Percentiles rank a stretch among this genome's conserved stretches.
These are phyloP conservation scores for Stercorarius parasiticus DNA, from an alignment of 2,113 vertebrate genomes.

Conservation along the genomic window DNA sequence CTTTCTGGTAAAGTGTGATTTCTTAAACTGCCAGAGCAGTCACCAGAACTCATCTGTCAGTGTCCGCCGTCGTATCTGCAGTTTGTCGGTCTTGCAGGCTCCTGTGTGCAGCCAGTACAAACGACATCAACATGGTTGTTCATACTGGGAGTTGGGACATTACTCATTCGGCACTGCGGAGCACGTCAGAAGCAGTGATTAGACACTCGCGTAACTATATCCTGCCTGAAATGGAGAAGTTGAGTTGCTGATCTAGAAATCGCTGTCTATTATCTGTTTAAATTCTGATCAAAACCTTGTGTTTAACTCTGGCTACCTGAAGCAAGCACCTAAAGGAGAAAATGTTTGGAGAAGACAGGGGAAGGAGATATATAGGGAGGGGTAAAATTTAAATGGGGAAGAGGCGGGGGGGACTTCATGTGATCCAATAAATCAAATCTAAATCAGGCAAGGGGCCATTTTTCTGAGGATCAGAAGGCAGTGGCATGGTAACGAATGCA, in stretches of 20 bases:
- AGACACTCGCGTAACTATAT: rapidly evolving
- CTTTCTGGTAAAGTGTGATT: neutral
- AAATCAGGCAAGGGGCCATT: neutral
- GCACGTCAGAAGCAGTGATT: neutral
- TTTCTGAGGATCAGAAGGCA: neutral
- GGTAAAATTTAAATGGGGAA: neutral
- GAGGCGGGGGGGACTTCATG: neutral
- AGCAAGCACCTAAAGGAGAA: neutral
- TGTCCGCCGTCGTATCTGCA: neutral
- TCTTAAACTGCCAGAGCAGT: neutral
- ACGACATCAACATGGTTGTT: neutral
- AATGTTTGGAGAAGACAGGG: neutral
- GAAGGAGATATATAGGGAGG: neutral
- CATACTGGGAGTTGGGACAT: neutral
- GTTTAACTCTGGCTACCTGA: neutral
- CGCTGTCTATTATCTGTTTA: rapidly evolving
- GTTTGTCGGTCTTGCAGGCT: neutral
- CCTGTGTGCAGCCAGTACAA: neutral
- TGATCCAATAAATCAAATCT: neutral
- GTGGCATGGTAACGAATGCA: neutral
- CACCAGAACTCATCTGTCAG: neutral
- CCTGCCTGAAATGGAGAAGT: neutral
- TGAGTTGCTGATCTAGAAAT: neutral
- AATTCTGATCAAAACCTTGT: neutral
- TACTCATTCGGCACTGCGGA: neutral